Evolutionary conservation across 2,888 invertebrate species (phyloP), one percentile per base, ranked within the genome.

Genomic region (Volucella inflata): DNA sequence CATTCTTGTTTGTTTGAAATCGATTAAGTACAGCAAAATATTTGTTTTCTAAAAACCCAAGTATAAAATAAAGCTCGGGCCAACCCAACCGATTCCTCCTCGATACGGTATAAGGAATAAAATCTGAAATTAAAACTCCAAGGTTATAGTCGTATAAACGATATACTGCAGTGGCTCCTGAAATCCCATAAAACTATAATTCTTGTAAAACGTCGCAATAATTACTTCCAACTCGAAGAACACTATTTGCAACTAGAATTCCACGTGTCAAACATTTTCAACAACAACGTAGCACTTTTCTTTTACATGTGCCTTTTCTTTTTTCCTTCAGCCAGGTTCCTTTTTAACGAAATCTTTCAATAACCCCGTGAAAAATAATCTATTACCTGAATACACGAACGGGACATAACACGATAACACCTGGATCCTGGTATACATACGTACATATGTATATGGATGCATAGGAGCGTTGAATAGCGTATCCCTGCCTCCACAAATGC

Each of bases 331-430:
- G 40, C 1, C 30, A 17, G 12, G 6, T n/a, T 30, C 48, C 30
- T 44, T 53, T 36, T 10, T 48, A 60, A 44, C 59, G 30, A 72
- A 85, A 76, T 80, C 80, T 85, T 81, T 85, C 85, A 81, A 85
- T 80, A 85, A 71, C 55, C 67, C 50, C 50, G 36, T 72, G 59
- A 60, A 80, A 62, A 62, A 67, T 76, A 85, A 85, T 85, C 76
- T 85, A 85, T 85, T 81, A 67, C 85, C 80, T 60, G 65, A 80
- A 80, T 71, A 80, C 84, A 85, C 84, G 84, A 85, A 85, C 30
- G 71, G 70, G 60, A 67, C 75, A 71, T 72, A 80, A 70, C 80
- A 84, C 79, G 70, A 71, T 72, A 80, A 70, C 80, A 84, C 79
- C 81, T 81, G 85, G 72, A 75, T 65, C 67, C 46, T 44, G 78